Conservation (phyloP, 1,140 invertebrate genomes). For the Harpegnathos saltator region DNA sequence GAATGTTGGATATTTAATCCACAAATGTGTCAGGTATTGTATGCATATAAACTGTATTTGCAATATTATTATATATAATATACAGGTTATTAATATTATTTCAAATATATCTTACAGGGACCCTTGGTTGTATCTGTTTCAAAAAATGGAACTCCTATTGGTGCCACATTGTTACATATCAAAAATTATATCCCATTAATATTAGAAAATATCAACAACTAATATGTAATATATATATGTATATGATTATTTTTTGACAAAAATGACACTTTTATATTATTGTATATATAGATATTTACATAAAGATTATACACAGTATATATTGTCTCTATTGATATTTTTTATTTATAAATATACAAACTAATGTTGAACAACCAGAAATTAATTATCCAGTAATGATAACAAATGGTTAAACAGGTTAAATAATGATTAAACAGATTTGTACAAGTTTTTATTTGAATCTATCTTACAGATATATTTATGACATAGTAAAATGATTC, state of each 20-base stretch:
- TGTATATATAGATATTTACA: conserved; percentile 5
- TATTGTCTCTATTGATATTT: background rate
- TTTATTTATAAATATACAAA: conserved; percentile 16
- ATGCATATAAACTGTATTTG: background rate
- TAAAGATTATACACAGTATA: background rate
- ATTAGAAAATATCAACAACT: conserved; percentile 66
- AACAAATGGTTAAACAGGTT: too few relatives aligned
- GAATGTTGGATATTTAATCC: conserved; percentile 78
- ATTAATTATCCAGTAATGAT: conserved; percentile 1
- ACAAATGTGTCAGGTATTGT: conserved; percentile 73
- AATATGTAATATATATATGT: background rate
- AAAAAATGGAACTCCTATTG: conserved; percentile 70
- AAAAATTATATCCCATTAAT: conserved; percentile 73
- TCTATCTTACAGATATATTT: conserved; percentile 40
- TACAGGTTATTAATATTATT: conserved; percentile 2
- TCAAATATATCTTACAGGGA: conserved; percentile 66
- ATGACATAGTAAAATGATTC: conserved; percentile 78
- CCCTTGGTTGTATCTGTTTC: conserved; percentile 73
- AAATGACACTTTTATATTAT: conserved; percentile 7
- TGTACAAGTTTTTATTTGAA: conserved; percentile 4
- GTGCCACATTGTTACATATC: conserved; percentile 71
- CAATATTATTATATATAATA: conserved; percentile 6
- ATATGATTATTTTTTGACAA: background rate
- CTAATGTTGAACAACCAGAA: background rate
- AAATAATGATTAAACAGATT: conserved; percentile 1